Percentiles rank a stretch among this genome's conserved stretches.
phyloP scores from a whole-genome alignment of 2,797 vertebrate species.

The Pangasius mekongensis region DNA sequence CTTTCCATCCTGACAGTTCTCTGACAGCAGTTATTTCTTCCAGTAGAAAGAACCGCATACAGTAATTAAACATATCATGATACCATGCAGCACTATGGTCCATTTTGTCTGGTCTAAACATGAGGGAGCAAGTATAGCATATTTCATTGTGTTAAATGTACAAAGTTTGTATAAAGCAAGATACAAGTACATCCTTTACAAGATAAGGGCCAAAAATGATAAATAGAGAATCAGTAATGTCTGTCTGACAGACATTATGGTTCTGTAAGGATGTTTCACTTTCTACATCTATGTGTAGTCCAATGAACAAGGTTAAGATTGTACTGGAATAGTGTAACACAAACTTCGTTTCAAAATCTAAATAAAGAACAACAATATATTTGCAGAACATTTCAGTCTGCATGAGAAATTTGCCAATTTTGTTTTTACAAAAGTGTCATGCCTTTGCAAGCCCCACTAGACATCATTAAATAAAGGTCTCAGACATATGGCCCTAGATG shows the following conservation, averaged over 20 bases:
- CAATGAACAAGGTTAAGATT: neutral
- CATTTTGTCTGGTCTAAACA: neutral
- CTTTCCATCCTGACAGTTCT: neutral
- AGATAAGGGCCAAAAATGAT: neutral
- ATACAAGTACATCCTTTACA: neutral
- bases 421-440: neutral
- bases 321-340: neutral
- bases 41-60: neutral
- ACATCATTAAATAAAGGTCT: constrained; percentile 16
- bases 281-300: neutral
- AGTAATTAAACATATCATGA: neutral
- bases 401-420: neutral
- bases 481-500: constrained; percentile 10
- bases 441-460: neutral
- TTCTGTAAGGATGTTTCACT: neutral
- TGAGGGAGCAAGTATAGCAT: neutral
- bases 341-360: neutral
- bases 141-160: neutral
- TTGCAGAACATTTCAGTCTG: neutral
- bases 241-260: neutral
- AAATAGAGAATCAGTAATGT: neutral
- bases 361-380: neutral
- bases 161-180: neutral
- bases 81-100: neutral
- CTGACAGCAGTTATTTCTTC: constrained; percentile 25